Base-by-base conservation (phyloP, 2,113 vertebrate genomes). In the Ovis canadensis region DNA sequence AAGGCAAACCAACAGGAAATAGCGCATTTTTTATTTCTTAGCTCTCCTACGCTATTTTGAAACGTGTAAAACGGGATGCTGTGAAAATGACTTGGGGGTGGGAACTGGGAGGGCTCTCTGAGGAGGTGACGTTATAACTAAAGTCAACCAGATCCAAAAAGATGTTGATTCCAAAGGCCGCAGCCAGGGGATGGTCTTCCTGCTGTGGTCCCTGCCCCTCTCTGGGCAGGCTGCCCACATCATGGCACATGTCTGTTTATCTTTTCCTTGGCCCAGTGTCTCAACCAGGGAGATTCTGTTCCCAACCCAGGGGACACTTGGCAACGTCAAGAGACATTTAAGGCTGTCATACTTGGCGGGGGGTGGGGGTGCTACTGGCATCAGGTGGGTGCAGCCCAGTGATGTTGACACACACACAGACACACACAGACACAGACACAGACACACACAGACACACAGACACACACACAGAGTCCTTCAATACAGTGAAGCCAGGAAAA, bases 371-470 rank as follows among this genome's bases (percentile, higher is more conserved):
- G 50, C 36, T 60, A 7, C 23, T 19, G 80, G 55, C 5, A 83
- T 16, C n/a, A 4, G 52, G 43, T 3, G 16, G 48, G 43, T 19
- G 21, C 19, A 67, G 40, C 23, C 74, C 21, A 12, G 40, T n/a
- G 67, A 15, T 4, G 64, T 43, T 50, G 6, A 43, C 45, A 45
- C 0, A 43, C 43, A 43, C 43, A 43, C 13, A n/a, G n/a, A 10
- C 64, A 1, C 40, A 2, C 3, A 1, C 10, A 14, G n/a, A 45
- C 29, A 43, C 13, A n/a, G n/a, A 10, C 64, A 1, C 40, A 2
- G 2, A 1, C 10, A 14, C 29, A 10, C 64, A 1, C 40, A 2
- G 1, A 1, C 11, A 15, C 67, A 2, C 11, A 15, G 25, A 45
- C 25, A 45, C 74, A 48, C 43, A 48, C 14, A 78, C 27, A 45